Conservation (phyloP, 2,888 invertebrate genomes). For the Vandiemenella viatica region DNA sequence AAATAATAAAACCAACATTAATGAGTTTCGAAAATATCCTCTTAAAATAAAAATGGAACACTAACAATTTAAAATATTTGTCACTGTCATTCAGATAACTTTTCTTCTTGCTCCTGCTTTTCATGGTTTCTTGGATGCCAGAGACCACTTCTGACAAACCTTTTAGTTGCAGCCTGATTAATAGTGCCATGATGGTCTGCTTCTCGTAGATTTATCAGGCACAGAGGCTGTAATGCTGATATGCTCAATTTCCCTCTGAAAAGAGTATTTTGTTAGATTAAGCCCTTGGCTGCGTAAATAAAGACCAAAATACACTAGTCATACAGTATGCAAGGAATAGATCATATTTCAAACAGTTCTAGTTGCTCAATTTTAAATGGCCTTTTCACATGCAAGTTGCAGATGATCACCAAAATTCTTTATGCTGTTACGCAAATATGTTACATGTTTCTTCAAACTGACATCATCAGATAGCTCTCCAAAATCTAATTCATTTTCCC, state of each 20-base stretch:
- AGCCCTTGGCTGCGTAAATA: constrained; percentile 53
- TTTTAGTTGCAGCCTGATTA: constrained; percentile 47
- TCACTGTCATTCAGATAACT: too few species aligned
- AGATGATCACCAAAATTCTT: constrained; percentile 25
- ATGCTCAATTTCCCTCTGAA: constrained; percentile 38
- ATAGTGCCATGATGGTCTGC: constrained; percentile 43
- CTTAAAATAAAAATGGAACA: too few species aligned
- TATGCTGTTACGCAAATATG: constrained; percentile 25
- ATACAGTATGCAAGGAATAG: constrained; percentile 46
- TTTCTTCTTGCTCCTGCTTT: background rate
- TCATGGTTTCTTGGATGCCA: constrained; percentile 35
- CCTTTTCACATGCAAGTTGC: constrained; percentile 20
- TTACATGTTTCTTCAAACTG: constrained; percentile 19
- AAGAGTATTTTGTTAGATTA: constrained; percentile 44
- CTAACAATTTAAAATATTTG: too few species aligned
- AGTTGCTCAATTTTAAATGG: constrained; percentile 35
- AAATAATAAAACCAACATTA: too few species aligned
- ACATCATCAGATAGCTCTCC: constrained; percentile 6
- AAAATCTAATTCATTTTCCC: background rate
- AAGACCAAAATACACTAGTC: constrained; percentile 63
- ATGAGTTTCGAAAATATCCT: too few species aligned
- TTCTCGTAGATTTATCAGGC: constrained; percentile 39
- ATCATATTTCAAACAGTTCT: constrained; percentile 50
- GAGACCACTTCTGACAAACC: constrained; percentile 60
- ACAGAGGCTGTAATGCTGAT: constrained; percentile 37